phyloP scores from a whole-genome alignment of 2,797 vertebrate species.

The Morus bassanus region DNA sequence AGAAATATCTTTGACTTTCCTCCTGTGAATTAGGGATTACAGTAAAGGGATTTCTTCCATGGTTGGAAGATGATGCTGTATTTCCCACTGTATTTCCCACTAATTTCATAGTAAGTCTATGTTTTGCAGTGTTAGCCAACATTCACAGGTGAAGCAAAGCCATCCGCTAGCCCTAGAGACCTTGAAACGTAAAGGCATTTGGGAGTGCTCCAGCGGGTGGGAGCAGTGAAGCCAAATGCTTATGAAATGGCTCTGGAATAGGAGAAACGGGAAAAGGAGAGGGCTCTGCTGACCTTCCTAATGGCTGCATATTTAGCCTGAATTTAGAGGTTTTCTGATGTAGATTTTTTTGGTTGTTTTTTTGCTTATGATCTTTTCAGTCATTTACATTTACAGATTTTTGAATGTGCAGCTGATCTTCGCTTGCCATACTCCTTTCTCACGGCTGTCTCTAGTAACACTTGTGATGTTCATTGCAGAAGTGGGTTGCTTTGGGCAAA shows the following conservation, averaged over 20 bases:
- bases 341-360: background rate
- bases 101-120: background rate
- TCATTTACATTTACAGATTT: background rate
- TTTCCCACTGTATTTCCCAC: background rate
- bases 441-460: background rate
- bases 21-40: conserved; percentile 19
- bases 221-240: background rate
- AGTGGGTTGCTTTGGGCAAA: background rate
- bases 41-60: background rate
- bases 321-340: background rate
- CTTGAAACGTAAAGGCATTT: background rate
- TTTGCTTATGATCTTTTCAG: background rate
- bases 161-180: background rate
- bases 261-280: background rate
- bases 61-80: background rate
- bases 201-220: background rate
- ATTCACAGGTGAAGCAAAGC: conserved; percentile 31
- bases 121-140: background rate
- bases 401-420: background rate
- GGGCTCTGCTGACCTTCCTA: background rate
- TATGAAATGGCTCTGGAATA: background rate
- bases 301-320: background rate
- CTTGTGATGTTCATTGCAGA: background rate
- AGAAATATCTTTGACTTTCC: background rate
- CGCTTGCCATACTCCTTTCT: background rate